Evolutionary conservation across 2,113 vertebrate genomes (phyloP), one percentile per base, ranked within the genome.

Genomic region (Aegithalos caudatus): DNA sequence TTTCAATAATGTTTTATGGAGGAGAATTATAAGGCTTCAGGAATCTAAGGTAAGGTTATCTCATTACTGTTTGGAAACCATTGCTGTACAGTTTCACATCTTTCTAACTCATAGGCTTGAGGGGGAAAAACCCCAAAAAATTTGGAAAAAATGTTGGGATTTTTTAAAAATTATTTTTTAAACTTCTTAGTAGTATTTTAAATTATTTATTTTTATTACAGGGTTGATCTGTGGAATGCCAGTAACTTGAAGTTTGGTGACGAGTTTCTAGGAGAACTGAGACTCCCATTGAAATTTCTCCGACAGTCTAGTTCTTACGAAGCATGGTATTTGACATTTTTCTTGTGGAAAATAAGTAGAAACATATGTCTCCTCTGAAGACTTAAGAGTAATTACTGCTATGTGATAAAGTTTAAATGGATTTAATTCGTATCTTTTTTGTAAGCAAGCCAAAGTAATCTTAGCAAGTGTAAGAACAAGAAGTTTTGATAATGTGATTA

Each of bases 211-310:
- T 92, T 92, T 88, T 84, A 64, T 87, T 97, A 76, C 97, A 99
- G 99, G 88, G 98, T 99, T 91, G 99, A 99, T 91, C 98, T 99
- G 95, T 99, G 99, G 99, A 99, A 99, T 45, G 99, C 99, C 97
- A 99, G 99, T 96, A 99, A 99, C 96, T 94, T 99, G 96, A 99
- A 99, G 97, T 99, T 99, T 86, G 99, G 99, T 51, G 99, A 99
- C 0, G 99, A 99, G 97, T 99, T 99, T 94, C 98, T 99, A 45
- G 99, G 99, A 94, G 99, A 99, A 37, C 98, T 99, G 35, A 98
- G 99, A 35, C 98, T 99, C 58, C 99, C 99, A 14, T 96, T 99
- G 90, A 98, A 98, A 93, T 99, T 98, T 51, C 97, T 99, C 73
- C 98, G 99, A 53, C 99, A 99, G 95, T 98, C 98, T 14, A 98